Evolutionary conservation across 2,113 vertebrate species (phyloP), one percentile per base, ranked within the genome.

Genomic region (Tympanuchus pallidicinctus): DNA sequence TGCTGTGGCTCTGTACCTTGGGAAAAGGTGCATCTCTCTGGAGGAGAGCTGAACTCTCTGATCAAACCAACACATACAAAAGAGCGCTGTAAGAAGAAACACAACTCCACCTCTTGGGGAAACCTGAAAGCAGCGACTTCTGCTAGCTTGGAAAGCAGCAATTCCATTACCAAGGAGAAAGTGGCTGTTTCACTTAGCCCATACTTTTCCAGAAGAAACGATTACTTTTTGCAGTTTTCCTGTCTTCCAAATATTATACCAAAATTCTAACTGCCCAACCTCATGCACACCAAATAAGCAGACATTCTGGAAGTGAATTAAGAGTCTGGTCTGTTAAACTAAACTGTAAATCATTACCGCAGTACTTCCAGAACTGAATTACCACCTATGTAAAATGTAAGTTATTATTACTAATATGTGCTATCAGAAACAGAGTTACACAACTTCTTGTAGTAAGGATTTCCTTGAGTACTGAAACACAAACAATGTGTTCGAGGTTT

Each of bases 241-340:
- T 38, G 64, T 30, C 11, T 40, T 40, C 52, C 20, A 15, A 71
- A 57, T 81, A 64, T 78, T 38, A 52, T 13, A 65, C 57, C n/a
- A 69, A 52, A 80, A 45, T 90, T 90, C 77, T 30, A 34, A 61
- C 13, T 57, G n/a, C 28, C 86, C 47, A 78, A 80, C 32, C 80
- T 38, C 48, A 77, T 73, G 10, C 56, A 61, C 8, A 38, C 52
- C 74, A 73, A 82, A 50, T 13, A 50, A 50, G 12, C 48, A 24
- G 22, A 24, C 48, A 50, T 50, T 50, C 48, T 50, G 48, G 22
- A 50, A 24, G 11, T 50, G 48, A 50, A 24, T 85, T 42, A 83
- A 82, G 69, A 67, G 79, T 85, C 59, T 59, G 79, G 82, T n/a
- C 40, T 82, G n/a, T 73, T 91, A 89, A 93, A 94, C 30, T 83